These are phyloP conservation scores for Tyria jacobaeae DNA, from an alignment of 2,888 invertebrate genomes.

Conservation along the genomic window DNA sequence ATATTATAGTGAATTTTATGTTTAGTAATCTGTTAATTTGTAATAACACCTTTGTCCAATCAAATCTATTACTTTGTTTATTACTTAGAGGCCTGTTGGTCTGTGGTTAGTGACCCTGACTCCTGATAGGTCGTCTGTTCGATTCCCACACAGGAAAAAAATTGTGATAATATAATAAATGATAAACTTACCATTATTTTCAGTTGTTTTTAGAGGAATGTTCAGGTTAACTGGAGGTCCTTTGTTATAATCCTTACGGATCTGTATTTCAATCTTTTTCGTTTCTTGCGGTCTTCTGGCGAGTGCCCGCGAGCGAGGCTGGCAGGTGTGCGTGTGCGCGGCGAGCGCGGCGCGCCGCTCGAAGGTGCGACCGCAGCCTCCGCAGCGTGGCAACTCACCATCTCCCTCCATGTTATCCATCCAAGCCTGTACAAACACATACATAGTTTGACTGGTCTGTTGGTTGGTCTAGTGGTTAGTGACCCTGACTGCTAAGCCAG, in stretches of 20 bases:
- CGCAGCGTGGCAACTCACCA: slow-evolving; percentile 87
- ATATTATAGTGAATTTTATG: too few species aligned
- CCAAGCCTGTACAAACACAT: slow-evolving; percentile 79
- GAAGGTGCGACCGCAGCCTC: slow-evolving; percentile 90
- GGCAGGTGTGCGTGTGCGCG: slow-evolving; percentile 90
- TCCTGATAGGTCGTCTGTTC: too few species aligned
- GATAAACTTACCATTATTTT: slow-evolving; percentile 43
- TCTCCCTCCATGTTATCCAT: slow-evolving; percentile 89
- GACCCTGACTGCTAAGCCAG: too few species aligned
- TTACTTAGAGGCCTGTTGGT: too few species aligned
- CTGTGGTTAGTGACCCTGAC: too few species aligned
- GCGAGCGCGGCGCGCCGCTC: slow-evolving; percentile 91
- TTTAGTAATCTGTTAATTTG: too few species aligned
- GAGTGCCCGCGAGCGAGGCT: slow-evolving; percentile 77
- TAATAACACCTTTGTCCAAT: too few species aligned
- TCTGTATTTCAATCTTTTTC: slow-evolving; percentile 78
- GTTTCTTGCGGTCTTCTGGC: slow-evolving; percentile 58
- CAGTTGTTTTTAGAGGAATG: slow-evolving; percentile 42
- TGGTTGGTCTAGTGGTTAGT: too few species aligned
- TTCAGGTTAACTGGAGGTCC: slow-evolving; percentile 54
- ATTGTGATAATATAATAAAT: too few species aligned
- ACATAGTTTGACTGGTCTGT: too few species aligned
- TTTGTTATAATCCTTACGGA: slow-evolving; percentile 79
- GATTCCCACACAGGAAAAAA: too few species aligned
- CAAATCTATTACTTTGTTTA: too few species aligned